A percentile compares a stretch with the other conserved stretches of the same genome.
Conservation (phyloP, 2,888 invertebrate species). For the Lydus trimaculatus region DNA sequence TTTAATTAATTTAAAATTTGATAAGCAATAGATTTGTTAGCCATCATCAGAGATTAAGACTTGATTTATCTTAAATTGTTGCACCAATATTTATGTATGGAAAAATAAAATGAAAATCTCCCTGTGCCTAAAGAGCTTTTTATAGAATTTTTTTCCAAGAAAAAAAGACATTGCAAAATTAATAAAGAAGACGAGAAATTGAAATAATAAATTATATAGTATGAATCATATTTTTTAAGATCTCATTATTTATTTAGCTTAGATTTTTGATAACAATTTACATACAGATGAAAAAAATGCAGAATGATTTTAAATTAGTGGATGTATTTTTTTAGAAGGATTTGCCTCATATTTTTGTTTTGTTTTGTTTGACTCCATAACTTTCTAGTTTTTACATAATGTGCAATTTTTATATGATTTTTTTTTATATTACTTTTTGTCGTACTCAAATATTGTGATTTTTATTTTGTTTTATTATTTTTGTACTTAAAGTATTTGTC, state of each 20-base stretch:
- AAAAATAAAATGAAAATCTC: conserved; percentile 20
- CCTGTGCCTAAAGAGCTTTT: conserved; percentile 49
- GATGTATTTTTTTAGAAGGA: conserved; percentile 12
- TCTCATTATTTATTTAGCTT: conserved; percentile 47
- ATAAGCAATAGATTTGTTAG: conserved; percentile 28
- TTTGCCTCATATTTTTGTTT: conserved; percentile 21
- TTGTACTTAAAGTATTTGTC: conserved; percentile 10
- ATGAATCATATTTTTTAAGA: conserved; percentile 42
- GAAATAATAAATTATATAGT: conserved; percentile 26
- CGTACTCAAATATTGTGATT: conserved; percentile 46
- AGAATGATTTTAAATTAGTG: conserved; percentile 30
- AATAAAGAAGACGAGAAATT: conserved; percentile 21
- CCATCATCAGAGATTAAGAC: conserved; percentile 43
- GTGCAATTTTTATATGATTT: conserved; percentile 39
- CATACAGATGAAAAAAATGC: conserved; percentile 34
- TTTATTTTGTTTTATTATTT: conserved; percentile 33
- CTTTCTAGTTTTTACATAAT: conserved; percentile 16
- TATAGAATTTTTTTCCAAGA: conserved; percentile 36
- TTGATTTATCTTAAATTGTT: conserved; percentile 35
- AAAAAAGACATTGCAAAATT: conserved; percentile 15
- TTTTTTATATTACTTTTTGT: conserved; percentile 38
- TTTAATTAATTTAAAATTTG: conserved; percentile 9
- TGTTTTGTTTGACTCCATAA: conserved; percentile 42
- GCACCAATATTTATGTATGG: conserved; percentile 36
- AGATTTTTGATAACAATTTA: conserved; percentile 38